Conservation (phyloP, 2,797 vertebrate species). For the Tenualosa thibaudeaui region DNA sequence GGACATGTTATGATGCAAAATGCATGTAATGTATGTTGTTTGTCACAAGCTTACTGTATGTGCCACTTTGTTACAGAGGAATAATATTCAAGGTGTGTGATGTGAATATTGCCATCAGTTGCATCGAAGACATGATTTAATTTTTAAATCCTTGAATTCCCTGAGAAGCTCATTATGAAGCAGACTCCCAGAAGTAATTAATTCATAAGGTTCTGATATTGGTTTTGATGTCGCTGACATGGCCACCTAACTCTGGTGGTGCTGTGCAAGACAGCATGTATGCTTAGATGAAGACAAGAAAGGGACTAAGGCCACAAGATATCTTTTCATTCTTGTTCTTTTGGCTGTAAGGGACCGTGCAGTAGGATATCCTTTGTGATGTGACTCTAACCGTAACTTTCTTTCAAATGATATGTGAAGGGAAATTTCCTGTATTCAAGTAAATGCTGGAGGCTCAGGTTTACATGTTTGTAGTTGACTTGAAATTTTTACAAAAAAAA, state of each 20-base stretch:
- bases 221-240: conserved; percentile 73
- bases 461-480: not conserved
- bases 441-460: not conserved
- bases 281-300: conserved; percentile 44
- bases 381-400: not conserved
- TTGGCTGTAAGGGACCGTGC: conserved; percentile 5
- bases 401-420: not conserved
- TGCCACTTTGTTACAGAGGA: conserved; percentile 37
- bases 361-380: not conserved
- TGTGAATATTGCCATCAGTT: conserved; percentile 15
- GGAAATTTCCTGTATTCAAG: not conserved
- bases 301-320: conserved; percentile 41
- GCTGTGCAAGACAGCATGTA: conserved; percentile 56
- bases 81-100: not conserved
- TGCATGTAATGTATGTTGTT: not conserved
- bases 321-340: conserved; percentile 23
- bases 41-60: not conserved
- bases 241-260: conserved; percentile 54
- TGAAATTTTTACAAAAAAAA: not conserved
- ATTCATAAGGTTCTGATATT: conserved; percentile 74
- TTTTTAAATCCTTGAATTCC: conserved; percentile 66
- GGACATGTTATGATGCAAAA: not conserved
- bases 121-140: conserved; percentile 53
- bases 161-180: conserved; percentile 78
- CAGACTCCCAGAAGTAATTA: conserved; percentile 71